A percentile compares a stretch with the other conserved stretches of the same genome.
These are phyloP conservation scores for Dufourea novaeangliae DNA, from an alignment of 1,140 invertebrate genomes.

Conservation along the genomic window DNA sequence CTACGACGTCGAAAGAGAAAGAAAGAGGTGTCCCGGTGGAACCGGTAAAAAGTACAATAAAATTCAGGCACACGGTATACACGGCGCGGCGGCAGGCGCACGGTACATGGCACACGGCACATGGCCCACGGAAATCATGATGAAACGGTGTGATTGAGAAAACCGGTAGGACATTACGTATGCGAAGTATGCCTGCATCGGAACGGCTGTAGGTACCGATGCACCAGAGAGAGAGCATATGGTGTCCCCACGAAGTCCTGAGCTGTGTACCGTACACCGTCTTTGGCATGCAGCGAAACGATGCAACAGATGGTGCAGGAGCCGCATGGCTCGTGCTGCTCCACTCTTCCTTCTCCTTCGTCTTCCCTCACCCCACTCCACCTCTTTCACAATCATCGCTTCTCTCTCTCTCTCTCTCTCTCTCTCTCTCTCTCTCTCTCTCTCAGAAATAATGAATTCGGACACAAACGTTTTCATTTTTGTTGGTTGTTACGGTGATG, in stretches of 20 bases:
- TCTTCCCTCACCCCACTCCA: too few relatives aligned
- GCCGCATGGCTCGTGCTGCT: conserved; percentile 62
- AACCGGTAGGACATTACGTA: conserved; percentile 50
- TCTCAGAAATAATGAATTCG: background rate
- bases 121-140: conserved; percentile 46
- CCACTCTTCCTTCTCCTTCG: conserved; percentile 36
- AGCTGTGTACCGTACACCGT: conserved; percentile 48
- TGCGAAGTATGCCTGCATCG: conserved; percentile 41
- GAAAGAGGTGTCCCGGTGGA: background rate
- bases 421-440: background rate
- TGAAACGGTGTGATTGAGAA: conserved; percentile 51
- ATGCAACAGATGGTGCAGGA: conserved; percentile 65
- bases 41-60: background rate
- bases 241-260: conserved; percentile 57
- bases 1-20: too few relatives aligned
- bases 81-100: too few relatives aligned
- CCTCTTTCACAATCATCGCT: too few relatives aligned
- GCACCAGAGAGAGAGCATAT: conserved; percentile 61
- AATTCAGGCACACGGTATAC: background rate
- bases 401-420: background rate
- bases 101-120: conserved; percentile 27
- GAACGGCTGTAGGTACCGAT: conserved; percentile 48
- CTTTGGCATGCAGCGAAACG: conserved; percentile 53
- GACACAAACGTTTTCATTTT: too few relatives aligned
- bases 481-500: too few relatives aligned